Percentiles rank a stretch among this genome's conserved stretches.
Conservation (phyloP, 2,888 invertebrate genomes). For the Acanthopleura granulata region DNA sequence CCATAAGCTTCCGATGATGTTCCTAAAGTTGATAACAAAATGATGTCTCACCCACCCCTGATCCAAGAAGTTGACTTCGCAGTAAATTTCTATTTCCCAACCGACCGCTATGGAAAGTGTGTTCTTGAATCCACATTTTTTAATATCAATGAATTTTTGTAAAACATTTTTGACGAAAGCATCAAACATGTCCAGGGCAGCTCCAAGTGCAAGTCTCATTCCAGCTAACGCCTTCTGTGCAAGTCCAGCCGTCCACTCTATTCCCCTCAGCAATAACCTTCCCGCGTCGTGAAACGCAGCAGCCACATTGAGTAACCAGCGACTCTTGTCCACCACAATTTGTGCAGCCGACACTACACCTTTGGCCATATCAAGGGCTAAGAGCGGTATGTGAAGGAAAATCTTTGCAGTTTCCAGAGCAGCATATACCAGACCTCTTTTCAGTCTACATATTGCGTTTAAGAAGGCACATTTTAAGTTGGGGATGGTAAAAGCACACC, state of each 20-base stretch:
- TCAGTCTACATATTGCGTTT: slow-evolving; percentile 10
- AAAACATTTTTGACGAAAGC: slow-evolving; percentile 19
- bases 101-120: neutral
- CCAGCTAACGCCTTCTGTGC: slow-evolving; percentile 6
- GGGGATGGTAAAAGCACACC: neutral
- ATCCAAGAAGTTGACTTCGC: slow-evolving; percentile 18
- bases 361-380: slow-evolving; percentile 8
- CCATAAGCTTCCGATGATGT: slow-evolving; percentile 19
- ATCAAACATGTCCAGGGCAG: slow-evolving; percentile 21
- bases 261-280: slow-evolving; percentile 1
- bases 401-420: slow-evolving; percentile 19
- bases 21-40: slow-evolving; percentile 15
- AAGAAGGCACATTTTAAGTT: neutral
- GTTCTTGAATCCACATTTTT: slow-evolving; percentile 20
- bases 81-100: slow-evolving; percentile 10
- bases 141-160: slow-evolving; percentile 20
- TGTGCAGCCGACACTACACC: neutral
- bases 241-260: neutral
- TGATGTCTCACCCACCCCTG: neutral
- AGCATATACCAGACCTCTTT: neutral
- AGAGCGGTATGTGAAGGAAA: neutral
- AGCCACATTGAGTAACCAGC: neutral
- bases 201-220: neutral
- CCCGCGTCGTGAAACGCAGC: neutral
- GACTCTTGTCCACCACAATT: slow-evolving; percentile 15